phyloP scores from a whole-genome alignment of 2,888 invertebrate genomes.

The Acanthacorydalis orientalis region DNA sequence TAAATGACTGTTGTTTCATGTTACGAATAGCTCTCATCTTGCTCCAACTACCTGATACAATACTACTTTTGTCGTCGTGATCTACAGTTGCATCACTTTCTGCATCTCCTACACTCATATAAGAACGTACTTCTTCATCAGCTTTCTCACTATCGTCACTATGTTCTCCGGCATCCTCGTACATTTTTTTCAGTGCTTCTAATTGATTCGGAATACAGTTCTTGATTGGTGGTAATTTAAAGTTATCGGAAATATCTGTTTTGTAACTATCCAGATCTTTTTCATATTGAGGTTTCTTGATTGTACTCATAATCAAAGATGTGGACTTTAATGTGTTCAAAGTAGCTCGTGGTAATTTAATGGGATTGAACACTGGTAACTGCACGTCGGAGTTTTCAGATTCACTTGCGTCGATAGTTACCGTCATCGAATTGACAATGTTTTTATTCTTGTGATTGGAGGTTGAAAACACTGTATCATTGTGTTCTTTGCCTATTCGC shows the following conservation, averaged over 20 bases:
- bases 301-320: conserved; percentile 26
- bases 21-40: conserved; percentile 31
- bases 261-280: conserved; percentile 7
- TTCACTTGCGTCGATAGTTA: conserved; percentile 12
- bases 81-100: conserved; percentile 11
- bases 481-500: conserved; percentile 21
- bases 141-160: conserved; percentile 32
- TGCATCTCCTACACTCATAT: conserved; percentile 25
- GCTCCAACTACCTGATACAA: conserved; percentile 38
- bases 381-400: conserved; percentile 1
- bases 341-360: conserved; percentile 16
- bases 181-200: conserved; percentile 25
- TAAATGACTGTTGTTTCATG: conserved; percentile 8
- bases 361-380: conserved; percentile 7
- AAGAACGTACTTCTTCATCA: conserved; percentile 41
- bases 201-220: conserved; percentile 16
- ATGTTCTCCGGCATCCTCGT: conserved; percentile 24
- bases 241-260: background rate
- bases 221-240: conserved; percentile 10
- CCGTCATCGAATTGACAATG: conserved; percentile 25
- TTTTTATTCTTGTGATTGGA: conserved; percentile 24
- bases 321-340: conserved; percentile 26
- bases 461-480: conserved; percentile 24
- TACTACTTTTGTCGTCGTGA: conserved; percentile 21
- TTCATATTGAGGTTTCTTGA: conserved; percentile 12